These are phyloP conservation scores for Lapara coniferarum DNA, from an alignment of 2,888 invertebrate genomes.

Conservation along the genomic window DNA sequence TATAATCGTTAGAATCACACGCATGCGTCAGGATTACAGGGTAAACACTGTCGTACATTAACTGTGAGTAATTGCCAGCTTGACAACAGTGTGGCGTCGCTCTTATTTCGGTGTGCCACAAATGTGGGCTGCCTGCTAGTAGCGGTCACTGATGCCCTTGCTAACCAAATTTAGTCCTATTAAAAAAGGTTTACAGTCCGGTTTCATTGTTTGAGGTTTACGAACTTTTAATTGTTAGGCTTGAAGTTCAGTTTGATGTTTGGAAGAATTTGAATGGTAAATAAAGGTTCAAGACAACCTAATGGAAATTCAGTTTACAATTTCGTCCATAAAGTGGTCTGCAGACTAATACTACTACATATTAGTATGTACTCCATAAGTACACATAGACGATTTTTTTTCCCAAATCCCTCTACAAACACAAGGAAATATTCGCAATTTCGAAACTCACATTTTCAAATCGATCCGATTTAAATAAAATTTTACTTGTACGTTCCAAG, in stretches of 20 bases:
- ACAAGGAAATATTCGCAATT: not conserved
- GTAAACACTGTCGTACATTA: constrained; percentile 57
- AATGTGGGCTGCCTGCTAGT: constrained; percentile 32
- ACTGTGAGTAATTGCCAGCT: constrained; percentile 65
- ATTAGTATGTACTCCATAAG: not conserved
- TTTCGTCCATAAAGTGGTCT: not conserved
- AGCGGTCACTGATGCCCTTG: constrained; percentile 28
- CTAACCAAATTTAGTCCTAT: constrained; percentile 23
- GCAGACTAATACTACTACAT: too few species aligned
- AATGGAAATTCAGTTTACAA: too few species aligned
- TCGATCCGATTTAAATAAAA: constrained; percentile 25
- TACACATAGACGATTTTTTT: not conserved
- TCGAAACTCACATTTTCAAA: constrained; percentile 4
- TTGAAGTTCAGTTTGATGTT: not conserved
- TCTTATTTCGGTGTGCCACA: constrained; percentile 42
- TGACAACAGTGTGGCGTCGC: constrained; percentile 48
- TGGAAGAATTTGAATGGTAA: too few species aligned
- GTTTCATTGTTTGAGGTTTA: not conserved
- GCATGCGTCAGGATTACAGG: constrained; percentile 53
- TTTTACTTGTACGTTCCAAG: constrained; percentile 18
- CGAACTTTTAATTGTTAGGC: not conserved
- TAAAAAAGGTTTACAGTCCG: constrained; percentile 19
- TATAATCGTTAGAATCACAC: constrained; percentile 39
- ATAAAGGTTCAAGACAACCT: too few species aligned
- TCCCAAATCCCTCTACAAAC: constrained; percentile 5